Base-by-base conservation (phyloP, 2,113 vertebrate species). In the Boleophthalmus pectinirostris region DNA sequence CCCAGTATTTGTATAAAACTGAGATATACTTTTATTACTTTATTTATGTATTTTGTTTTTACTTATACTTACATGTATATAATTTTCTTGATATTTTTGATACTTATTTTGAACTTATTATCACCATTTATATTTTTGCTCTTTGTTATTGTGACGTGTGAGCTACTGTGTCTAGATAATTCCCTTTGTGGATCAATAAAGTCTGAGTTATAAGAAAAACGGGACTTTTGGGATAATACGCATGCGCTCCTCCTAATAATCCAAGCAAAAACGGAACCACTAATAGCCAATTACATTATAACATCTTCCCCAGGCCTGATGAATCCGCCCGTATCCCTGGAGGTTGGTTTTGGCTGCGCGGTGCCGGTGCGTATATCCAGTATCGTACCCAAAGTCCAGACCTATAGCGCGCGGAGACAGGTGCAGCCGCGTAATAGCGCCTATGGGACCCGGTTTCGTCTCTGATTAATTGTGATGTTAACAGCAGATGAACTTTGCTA, bases 391-490 rank as follows among this genome's bases (percentile, higher is more conserved):
- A 9, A 25, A 16, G 60, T 43, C 2, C 29, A 54, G 18, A 5
- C 15, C 4, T 84, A 80, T 77, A 82, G 60, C 68, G 65, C 79
- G 46, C 46, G 14, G 65, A 46, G 87, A 87, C 90, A 90, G 90
- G 90, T 91, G 88, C 72, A 46, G 68, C 24, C 43, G 57, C 77
- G 83, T 90, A 89, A 89, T 87, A 85, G 87, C 77, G 82, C 81
- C 87, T 57, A 65, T 47, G 88, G 89, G 90, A 90, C 61, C 77
- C 35, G 77, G 81, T 78, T 83, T 78, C 83, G 79, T 82, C 84
- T 88, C 84, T 88, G 88, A 91, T 91, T 82, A 87, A 90, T 91
- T 83, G 78, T 56, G 68, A 85, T 66, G 89, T 83, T 91, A 92
- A 91, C 85, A 90, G 85, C 61, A 79, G 77, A 83, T 61, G 33